A percentile compares a stretch with the other conserved stretches of the same genome.
Evolutionary conservation across 2,113 vertebrate genomes (phyloP).

Genomic region (Halcyon malimbica): DNA sequence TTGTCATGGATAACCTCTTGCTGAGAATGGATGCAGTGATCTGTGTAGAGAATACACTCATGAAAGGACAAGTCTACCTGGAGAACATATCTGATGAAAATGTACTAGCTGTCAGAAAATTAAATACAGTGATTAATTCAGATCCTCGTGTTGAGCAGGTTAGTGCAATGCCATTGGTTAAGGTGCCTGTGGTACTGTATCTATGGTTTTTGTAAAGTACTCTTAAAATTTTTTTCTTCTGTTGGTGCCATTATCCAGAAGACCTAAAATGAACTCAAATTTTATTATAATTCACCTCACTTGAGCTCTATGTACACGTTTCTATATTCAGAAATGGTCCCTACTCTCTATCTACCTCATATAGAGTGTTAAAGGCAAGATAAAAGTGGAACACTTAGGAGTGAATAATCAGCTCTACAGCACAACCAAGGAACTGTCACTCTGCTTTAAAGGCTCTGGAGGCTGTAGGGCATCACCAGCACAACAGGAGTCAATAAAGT

Average conservation of each 20-base stretch:
- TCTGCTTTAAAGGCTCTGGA: neutral
- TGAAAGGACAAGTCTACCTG: constrained; percentile 83
- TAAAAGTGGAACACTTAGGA: constrained; percentile 8
- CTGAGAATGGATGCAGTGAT: constrained; percentile 79
- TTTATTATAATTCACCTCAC: constrained; percentile 38
- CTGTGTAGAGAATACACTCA: constrained; percentile 80
- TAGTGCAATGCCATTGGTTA: constrained; percentile 43
- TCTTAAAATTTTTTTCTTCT: constrained; percentile 44
- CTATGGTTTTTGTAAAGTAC: constrained; percentile 32
- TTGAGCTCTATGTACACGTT: constrained; percentile 1
- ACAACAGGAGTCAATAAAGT: neutral
- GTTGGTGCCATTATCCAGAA: constrained; percentile 22
- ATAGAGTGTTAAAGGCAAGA: constrained; percentile 1
- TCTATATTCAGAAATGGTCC: constrained; percentile 28
- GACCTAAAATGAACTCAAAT: constrained; percentile 51
- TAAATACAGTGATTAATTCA: constrained; percentile 77
- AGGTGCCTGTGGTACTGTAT: neutral
- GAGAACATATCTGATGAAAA: constrained; percentile 77
- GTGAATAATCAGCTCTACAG: constrained; percentile 34
- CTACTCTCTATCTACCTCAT: neutral
- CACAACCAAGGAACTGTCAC: neutral
- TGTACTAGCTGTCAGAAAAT: constrained; percentile 77
- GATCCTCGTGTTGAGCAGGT: constrained; percentile 81
- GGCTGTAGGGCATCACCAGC: neutral
- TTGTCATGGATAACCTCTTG: constrained; percentile 82